These are phyloP conservation scores for Aphaenogaster floridana DNA, from an alignment of 1,140 invertebrate genomes.

Conservation along the genomic window DNA sequence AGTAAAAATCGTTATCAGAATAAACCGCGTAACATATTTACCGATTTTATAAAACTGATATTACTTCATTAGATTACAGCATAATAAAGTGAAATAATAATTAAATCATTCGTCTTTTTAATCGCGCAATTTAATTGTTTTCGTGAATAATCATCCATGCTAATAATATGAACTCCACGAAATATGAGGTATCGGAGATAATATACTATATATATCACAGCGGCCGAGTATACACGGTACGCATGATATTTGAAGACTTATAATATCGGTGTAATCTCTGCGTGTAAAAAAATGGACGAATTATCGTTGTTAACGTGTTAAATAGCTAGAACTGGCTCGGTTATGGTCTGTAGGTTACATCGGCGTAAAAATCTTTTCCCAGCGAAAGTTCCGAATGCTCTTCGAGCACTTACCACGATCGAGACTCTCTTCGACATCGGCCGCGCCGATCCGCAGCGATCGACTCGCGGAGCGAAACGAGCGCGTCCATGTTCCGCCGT, in stretches of 20 bases:
- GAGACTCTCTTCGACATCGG: constrained; percentile 16
- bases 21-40: background rate
- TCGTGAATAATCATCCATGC: background rate
- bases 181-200: background rate
- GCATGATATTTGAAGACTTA: background rate
- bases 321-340: background rate
- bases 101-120: background rate
- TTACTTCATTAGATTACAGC: constrained; percentile 10
- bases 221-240: too few relatives aligned
- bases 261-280: background rate
- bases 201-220: background rate
- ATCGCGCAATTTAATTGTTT: background rate
- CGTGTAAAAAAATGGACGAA: background rate
- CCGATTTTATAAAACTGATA: background rate
- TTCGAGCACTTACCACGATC: background rate
- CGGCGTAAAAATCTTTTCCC: constrained; percentile 37
- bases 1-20: background rate
- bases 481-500: constrained; percentile 54
- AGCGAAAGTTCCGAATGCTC: constrained; percentile 39
- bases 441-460: constrained; percentile 30
- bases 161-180: background rate
- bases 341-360: constrained; percentile 28
- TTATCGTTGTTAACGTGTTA: background rate
- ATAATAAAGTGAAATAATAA: constrained; percentile 8
- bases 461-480: constrained; percentile 49